A percentile compares a stretch with the other conserved stretches of the same genome.
Conservation (phyloP, 2,888 invertebrate genomes). For the Tupiocoris notatus region DNA sequence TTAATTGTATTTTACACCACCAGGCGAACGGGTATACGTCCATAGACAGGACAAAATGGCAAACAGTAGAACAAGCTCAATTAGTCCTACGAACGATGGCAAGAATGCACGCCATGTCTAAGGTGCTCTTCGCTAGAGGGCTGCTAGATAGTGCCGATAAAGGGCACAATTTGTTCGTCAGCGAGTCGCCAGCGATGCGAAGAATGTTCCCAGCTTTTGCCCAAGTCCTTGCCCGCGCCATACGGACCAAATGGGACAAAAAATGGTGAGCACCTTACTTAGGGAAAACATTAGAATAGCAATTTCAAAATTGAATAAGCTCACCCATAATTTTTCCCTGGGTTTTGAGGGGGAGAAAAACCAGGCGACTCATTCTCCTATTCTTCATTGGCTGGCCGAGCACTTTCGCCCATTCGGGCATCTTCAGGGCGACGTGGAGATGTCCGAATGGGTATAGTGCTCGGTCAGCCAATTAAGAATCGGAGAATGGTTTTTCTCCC, state of each 20-base stretch:
- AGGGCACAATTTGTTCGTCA: slow-evolving; percentile 16
- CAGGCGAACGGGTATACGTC: slow-evolving; percentile 2
- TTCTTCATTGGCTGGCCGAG: no score
- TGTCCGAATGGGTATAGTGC: no score
- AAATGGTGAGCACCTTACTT: slow-evolving; percentile 8
- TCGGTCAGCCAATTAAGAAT: no score
- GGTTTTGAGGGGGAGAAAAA: no score
- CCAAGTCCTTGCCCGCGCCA: neutral
- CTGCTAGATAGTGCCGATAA: neutral
- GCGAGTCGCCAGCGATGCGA: neutral
- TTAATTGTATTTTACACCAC: neutral
- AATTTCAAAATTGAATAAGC: no score
- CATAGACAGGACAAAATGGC: slow-evolving; percentile 20
- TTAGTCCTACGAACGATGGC: neutral
- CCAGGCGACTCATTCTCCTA: no score
- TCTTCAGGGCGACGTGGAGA: no score
- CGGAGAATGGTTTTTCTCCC: no score
- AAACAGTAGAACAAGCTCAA: neutral
- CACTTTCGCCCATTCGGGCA: no score
- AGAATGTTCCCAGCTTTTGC: neutral
- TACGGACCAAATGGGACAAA: neutral
- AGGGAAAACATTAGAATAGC: no score
- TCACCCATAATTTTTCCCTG: no score
- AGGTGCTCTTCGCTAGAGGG: neutral
- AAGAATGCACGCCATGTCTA: slow-evolving; percentile 20